These are phyloP conservation scores for Tetrax tetrax DNA, from an alignment of 2,113 vertebrate genomes.

Conservation along the genomic window DNA sequence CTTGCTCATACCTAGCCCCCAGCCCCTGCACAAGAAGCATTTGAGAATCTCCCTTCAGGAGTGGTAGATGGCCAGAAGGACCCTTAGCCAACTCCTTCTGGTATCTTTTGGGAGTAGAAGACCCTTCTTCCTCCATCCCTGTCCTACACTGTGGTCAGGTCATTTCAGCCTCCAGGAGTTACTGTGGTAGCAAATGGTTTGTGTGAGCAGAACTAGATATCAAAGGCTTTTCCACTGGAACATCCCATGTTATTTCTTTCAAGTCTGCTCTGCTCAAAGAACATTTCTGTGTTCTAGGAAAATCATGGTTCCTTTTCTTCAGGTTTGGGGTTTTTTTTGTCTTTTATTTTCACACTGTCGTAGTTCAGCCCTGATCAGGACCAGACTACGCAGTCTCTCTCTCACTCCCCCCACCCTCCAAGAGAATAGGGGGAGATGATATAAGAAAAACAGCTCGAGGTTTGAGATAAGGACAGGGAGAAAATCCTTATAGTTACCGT, in stretches of 20 bases:
- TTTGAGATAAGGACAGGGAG: no score
- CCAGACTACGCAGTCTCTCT: no score
- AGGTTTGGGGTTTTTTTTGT: neutral
- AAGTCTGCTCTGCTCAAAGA: neutral
- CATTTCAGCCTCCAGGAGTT: neutral
- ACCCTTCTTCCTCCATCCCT: neutral
- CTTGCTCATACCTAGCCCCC: neutral
- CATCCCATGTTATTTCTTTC: neutral
- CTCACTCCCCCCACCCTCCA: no score
- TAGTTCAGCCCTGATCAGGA: no score
- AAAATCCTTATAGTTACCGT: no score
- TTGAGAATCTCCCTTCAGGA: neutral
- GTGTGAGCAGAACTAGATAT: neutral
- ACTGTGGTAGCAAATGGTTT: neutral
- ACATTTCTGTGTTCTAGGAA: neutral
- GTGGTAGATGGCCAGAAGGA: neutral
- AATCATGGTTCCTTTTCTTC: neutral
- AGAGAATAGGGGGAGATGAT: no score
- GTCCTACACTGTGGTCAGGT: neutral
- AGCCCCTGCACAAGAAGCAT: neutral
- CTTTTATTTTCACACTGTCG: neutral
- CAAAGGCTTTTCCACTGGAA: neutral
- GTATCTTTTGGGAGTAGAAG: neutral
- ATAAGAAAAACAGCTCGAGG: no score
- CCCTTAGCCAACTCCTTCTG: neutral